phyloP scores from a whole-genome alignment of 2,888 invertebrate genomes.

The Cremastobaeus sp. region DNA sequence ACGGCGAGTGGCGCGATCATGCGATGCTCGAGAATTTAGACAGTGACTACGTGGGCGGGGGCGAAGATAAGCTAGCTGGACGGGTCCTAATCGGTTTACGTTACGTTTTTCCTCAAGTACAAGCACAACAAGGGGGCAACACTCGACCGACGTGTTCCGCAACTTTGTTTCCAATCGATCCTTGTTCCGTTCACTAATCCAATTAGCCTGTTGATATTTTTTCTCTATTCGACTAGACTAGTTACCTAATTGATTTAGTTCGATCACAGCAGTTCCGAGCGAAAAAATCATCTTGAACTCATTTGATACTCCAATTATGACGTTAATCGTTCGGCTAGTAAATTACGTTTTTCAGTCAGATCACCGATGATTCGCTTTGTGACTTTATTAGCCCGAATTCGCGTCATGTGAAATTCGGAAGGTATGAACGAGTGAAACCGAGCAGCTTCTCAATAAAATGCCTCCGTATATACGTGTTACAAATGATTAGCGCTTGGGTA shows the following conservation, averaged over 20 bases:
- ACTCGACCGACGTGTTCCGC: neutral
- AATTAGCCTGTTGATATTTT: too few species aligned
- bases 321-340: too few species aligned
- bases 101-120: constrained; percentile 29
- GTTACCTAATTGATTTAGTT: too few species aligned
- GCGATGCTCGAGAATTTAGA: constrained; percentile 75
- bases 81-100: constrained; percentile 30
- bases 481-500: constrained; percentile 56
- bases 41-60: constrained; percentile 70
- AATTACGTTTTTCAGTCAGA: too few species aligned
- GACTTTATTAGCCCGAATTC: too few species aligned
- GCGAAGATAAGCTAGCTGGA: constrained; percentile 1
- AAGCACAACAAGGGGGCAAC: too few species aligned
- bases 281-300: too few species aligned
- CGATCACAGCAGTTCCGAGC: too few species aligned
- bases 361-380: too few species aligned
- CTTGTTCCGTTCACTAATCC: too few species aligned
- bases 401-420: constrained; percentile 32
- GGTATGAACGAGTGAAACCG: constrained; percentile 59
- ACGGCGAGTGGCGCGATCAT: constrained; percentile 18
- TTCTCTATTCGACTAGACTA: too few species aligned
- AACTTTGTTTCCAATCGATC: constrained; percentile 4
- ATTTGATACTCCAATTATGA: too few species aligned
- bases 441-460: constrained; percentile 78
- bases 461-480: constrained; percentile 72